Conservation (phyloP, 2,113 vertebrate genomes). For the Equus przewalskii region DNA sequence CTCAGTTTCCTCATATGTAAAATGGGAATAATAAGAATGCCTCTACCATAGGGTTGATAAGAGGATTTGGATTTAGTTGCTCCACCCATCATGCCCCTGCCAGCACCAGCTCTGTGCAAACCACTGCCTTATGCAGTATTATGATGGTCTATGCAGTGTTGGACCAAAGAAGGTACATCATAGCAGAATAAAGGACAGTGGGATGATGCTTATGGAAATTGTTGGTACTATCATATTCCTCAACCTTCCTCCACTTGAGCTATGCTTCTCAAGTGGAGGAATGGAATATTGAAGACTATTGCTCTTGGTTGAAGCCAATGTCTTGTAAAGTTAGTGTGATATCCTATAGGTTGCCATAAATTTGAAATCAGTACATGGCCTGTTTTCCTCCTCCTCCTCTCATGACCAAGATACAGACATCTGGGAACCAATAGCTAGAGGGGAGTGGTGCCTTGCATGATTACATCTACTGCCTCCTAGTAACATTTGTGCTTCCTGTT, state of each 20-base stretch:
- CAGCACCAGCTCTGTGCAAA: not conserved
- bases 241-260: not conserved
- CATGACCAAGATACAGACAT: not conserved
- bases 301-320: not conserved
- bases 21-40: not conserved
- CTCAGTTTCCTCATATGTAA: not conserved
- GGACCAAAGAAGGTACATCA: not conserved
- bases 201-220: not conserved
- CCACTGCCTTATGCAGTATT: not conserved
- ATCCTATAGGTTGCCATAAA: not conserved
- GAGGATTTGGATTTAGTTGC: slow-evolving; percentile 5
- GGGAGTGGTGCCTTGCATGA: not conserved
- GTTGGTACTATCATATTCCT: too few relatives aligned
- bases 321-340: not conserved
- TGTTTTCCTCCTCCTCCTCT: not conserved
- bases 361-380: not conserved
- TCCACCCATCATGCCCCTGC: not conserved
- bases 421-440: not conserved
- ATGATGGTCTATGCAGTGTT: not conserved
- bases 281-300: not conserved
- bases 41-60: not conserved
- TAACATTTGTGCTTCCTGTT: not conserved
- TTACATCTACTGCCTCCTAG: not conserved
- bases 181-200: not conserved
- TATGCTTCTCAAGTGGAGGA: not conserved